Percentiles rank a stretch among this genome's conserved stretches.
These are phyloP conservation scores for Trichonephila clavipes DNA, from an alignment of 1,140 invertebrate species.

Conservation along the genomic window DNA sequence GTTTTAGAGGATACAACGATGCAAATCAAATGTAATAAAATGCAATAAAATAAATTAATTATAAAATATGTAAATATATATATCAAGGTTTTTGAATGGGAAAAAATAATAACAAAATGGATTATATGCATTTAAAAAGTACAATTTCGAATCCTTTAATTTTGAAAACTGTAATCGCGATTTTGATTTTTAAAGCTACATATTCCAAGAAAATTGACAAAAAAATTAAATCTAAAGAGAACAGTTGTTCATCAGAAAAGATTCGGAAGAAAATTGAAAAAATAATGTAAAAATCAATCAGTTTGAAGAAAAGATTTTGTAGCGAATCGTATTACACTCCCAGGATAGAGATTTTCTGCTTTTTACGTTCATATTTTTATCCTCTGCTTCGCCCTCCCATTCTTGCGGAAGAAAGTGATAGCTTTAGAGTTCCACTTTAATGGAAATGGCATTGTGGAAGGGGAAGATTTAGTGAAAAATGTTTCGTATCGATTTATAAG, in stretches of 20 bases:
- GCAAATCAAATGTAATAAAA: no score
- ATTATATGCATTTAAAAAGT: no score
- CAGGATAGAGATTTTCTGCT: neutral
- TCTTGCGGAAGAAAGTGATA: slow-evolving; percentile 10
- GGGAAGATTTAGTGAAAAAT: slow-evolving; percentile 26
- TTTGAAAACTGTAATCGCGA: no score
- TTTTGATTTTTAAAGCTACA: no score
- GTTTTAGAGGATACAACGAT: no score
- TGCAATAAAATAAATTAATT: no score
- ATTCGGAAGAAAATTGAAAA: neutral
- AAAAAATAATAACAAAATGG: no score
- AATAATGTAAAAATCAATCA: neutral
- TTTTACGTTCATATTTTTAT: slow-evolving; percentile 41
- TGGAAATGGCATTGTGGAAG: slow-evolving; percentile 35
- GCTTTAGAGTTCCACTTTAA: slow-evolving; percentile 47
- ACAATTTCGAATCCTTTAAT: no score
- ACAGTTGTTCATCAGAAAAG: neutral
- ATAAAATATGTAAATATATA: no score
- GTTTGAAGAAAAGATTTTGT: slow-evolving; percentile 5
- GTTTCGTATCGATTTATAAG: slow-evolving; percentile 27
- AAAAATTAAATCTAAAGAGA: neutral
- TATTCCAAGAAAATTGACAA: no score
- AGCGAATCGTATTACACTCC: slow-evolving; percentile 17
- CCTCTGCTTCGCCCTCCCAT: neutral
- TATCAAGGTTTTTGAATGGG: no score